Conservation (phyloP, 2,888 invertebrate species). For the Achlya flavicornis region DNA sequence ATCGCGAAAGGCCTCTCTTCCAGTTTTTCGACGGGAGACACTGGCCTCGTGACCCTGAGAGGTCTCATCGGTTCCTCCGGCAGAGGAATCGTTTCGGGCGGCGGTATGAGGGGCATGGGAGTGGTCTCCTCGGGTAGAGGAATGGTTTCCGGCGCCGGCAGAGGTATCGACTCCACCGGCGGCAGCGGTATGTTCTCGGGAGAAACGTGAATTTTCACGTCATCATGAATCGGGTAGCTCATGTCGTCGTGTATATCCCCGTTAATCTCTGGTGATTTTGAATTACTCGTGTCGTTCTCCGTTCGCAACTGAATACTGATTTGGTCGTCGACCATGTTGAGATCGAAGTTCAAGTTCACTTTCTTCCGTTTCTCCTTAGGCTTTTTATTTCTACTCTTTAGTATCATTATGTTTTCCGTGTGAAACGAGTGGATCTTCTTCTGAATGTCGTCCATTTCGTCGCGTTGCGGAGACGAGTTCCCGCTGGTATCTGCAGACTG, state of each 20-base stretch:
- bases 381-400: slow-evolving; percentile 85
- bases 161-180: slow-evolving; percentile 75
- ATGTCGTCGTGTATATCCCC: slow-evolving; percentile 69
- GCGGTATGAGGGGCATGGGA: slow-evolving; percentile 58
- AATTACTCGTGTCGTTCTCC: slow-evolving; percentile 52
- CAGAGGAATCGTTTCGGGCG: slow-evolving; percentile 70
- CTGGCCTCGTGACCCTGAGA: slow-evolving; percentile 31
- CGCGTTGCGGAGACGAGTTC: slow-evolving; percentile 77
- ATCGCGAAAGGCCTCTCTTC: slow-evolving; percentile 41
- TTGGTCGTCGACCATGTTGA: slow-evolving; percentile 80
- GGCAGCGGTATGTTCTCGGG: slow-evolving; percentile 73
- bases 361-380: slow-evolving; percentile 81
- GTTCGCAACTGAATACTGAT: slow-evolving; percentile 78
- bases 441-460: slow-evolving; percentile 85
- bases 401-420: slow-evolving; percentile 84
- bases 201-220: slow-evolving; percentile 59
- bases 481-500: slow-evolving; percentile 79
- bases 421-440: slow-evolving; percentile 86
- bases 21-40: slow-evolving; percentile 40
- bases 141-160: slow-evolving; percentile 70
- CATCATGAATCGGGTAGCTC: slow-evolving; percentile 53
- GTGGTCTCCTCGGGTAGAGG: slow-evolving; percentile 69
- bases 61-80: slow-evolving; percentile 69
- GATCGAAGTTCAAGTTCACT: slow-evolving; percentile 81
- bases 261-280: slow-evolving; percentile 60